A percentile compares a stretch with the other conserved stretches of the same genome.
Conservation (phyloP, 2,888 invertebrate genomes). For the Rhagonycha lutea region DNA sequence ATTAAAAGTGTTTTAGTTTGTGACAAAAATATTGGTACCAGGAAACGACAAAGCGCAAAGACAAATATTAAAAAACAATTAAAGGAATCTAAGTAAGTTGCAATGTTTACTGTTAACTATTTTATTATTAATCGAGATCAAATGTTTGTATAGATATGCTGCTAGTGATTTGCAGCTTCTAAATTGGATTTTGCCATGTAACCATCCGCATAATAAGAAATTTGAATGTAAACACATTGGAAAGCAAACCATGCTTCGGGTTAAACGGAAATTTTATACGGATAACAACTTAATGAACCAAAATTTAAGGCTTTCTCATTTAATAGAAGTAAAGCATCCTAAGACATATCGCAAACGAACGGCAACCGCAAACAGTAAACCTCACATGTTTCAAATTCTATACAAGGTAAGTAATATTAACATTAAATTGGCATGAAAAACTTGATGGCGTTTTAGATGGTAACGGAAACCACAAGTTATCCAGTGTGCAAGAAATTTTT, state of each 20-base stretch:
- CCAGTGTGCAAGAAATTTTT: neutral
- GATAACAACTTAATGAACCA: neutral
- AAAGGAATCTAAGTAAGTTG: neutral
- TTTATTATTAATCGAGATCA: neutral
- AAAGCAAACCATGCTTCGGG: neutral
- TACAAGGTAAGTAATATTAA: neutral
- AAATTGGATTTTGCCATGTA: neutral
- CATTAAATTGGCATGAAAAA: neutral
- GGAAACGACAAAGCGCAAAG: neutral
- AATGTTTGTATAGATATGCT: neutral
- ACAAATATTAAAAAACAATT: neutral
- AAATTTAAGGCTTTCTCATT: neutral
- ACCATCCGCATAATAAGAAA: neutral
- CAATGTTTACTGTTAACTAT: neutral
- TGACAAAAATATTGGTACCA: neutral
- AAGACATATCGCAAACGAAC: neutral
- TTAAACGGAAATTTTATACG: neutral
- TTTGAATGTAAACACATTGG: neutral
- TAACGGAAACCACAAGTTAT: neutral
- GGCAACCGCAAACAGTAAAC: neutral
- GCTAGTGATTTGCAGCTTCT: neutral
- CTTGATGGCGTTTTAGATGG: neutral
- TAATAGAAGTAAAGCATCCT: neutral
- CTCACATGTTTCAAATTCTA: neutral
- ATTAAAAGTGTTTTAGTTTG: neutral